Percentiles rank a stretch among this genome's conserved stretches.
phyloP scores from a whole-genome alignment of 2,797 vertebrate genomes.

The Iguana delicatissima region DNA sequence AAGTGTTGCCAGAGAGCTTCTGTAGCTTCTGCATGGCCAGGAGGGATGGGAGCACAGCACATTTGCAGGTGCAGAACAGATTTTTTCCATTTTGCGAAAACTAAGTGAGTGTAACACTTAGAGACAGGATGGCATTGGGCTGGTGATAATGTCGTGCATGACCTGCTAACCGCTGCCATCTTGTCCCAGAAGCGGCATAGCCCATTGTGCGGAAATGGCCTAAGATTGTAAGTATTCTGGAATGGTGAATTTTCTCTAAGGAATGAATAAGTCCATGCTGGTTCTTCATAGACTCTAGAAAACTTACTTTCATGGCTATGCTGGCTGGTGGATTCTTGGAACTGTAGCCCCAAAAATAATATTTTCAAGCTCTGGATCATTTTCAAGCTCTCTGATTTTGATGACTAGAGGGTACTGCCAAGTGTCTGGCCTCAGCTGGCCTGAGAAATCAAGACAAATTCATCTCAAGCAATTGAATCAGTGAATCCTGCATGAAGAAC shows the following conservation, averaged over 20 bases:
- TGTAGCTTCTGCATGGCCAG: no score
- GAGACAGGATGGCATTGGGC: no score
- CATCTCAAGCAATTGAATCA: not conserved
- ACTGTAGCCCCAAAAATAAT: not conserved
- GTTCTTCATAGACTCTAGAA: not conserved
- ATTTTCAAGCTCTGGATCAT: not conserved
- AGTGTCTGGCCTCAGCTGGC: not conserved
- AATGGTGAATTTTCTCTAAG: not conserved
- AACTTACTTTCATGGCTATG: no score
- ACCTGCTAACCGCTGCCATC: no score
- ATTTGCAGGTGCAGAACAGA: no score
- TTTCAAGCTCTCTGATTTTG: not conserved
- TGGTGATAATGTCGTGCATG: no score
- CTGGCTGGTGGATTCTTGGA: not conserved
- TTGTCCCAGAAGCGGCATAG: no score
- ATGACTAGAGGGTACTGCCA: not conserved
- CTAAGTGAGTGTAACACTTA: no score
- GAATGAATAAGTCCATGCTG: not conserved
- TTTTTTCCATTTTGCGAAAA: no score
- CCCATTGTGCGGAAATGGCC: no score
- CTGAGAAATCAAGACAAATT: not conserved
- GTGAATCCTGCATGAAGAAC: not conserved
- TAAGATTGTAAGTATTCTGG: not conserved
- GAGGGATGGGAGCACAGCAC: no score
- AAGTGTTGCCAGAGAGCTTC: no score